phyloP scores from a whole-genome alignment of 2,113 vertebrate species.

The Upupa epops region DNA sequence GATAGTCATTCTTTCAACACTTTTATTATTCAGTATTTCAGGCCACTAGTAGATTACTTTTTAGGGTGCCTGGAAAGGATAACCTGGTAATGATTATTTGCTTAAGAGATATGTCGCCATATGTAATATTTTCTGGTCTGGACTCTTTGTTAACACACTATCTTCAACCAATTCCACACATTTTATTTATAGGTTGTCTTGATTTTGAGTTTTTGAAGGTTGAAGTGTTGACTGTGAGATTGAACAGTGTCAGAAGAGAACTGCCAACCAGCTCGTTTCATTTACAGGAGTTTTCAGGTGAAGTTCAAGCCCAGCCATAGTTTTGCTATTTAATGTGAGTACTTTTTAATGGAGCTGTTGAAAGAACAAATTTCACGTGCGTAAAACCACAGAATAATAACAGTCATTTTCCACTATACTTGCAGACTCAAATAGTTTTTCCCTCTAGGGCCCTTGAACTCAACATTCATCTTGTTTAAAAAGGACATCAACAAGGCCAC shows the following conservation, averaged over 20 bases:
- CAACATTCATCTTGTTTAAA: slow-evolving; percentile 50
- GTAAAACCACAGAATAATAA: slow-evolving; percentile 51
- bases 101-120: neutral
- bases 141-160: neutral
- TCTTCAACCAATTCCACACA: neutral
- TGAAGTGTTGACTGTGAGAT: neutral
- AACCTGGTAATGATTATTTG: neutral
- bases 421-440: slow-evolving; percentile 43
- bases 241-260: neutral
- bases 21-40: neutral
- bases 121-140: neutral
- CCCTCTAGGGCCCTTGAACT: slow-evolving; percentile 3
- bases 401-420: slow-evolving; percentile 47
- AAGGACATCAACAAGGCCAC: slow-evolving; percentile 29
- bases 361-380: slow-evolving; percentile 46
- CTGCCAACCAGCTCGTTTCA: neutral
- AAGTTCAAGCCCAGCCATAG: neutral
- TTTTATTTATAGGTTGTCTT: neutral
- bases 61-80: neutral
- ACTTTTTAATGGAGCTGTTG: slow-evolving; percentile 44
- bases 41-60: neutral
- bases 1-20: neutral
- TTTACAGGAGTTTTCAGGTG: slow-evolving; percentile 29
- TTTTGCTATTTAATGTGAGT: slow-evolving; percentile 26
- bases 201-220: neutral